These are phyloP conservation scores for Triops cancriformis DNA, from an alignment of 1,140 invertebrate species.

Conservation along the genomic window DNA sequence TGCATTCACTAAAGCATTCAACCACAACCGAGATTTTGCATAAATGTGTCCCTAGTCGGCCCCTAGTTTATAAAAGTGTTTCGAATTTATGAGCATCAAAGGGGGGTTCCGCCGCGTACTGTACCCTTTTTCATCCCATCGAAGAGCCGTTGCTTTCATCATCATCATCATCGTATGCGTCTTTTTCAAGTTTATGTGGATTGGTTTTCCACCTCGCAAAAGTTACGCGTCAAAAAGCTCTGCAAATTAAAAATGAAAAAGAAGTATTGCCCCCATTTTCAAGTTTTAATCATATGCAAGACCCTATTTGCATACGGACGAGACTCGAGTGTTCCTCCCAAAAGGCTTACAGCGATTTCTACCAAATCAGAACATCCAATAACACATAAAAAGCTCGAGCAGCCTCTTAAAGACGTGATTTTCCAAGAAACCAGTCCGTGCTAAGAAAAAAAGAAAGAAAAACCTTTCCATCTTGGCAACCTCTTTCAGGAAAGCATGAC, in stretches of 20 bases:
- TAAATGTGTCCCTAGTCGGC: not conserved
- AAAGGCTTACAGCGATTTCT: not conserved
- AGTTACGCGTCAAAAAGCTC: not conserved
- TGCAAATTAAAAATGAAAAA: not conserved
- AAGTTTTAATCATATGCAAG: not conserved
- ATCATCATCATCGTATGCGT: not conserved
- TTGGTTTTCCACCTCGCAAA: not conserved
- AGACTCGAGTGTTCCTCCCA: not conserved
- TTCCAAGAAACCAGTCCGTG: not conserved
- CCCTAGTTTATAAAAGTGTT: not conserved
- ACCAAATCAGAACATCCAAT: conserved; percentile 14
- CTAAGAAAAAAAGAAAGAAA: not conserved
- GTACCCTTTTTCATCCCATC: not conserved
- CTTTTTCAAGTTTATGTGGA: not conserved
- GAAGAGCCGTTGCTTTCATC: not conserved
- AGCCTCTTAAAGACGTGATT: not conserved
- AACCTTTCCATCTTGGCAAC: not conserved
- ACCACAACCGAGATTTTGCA: conserved; percentile 5
- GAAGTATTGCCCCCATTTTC: not conserved
- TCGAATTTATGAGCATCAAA: not conserved
- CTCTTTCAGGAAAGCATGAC: not conserved
- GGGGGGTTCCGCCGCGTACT: not conserved
- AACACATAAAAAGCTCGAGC: conserved; percentile 10
- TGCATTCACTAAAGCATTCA: not conserved
- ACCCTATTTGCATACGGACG: conserved; percentile 2